Evolutionary conservation across 2,113 vertebrate genomes (phyloP).

Genomic region (Lepisosteus osseus): DNA sequence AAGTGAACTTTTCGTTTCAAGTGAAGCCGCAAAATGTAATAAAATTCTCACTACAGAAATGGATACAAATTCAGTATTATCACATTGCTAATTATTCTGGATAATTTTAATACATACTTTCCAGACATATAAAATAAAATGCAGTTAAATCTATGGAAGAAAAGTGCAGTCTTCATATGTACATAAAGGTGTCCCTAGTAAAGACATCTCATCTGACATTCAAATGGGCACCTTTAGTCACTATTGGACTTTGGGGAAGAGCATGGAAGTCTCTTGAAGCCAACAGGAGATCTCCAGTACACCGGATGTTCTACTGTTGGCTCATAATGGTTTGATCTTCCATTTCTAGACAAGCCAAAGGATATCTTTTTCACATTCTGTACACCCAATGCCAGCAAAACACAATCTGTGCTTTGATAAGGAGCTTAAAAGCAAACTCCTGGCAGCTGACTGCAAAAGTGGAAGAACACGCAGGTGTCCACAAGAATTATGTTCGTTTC

Average conservation of each 20-base stretch:
- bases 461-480: too few species aligned
- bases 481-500: too few species aligned
- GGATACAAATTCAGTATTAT: conserved; percentile 60
- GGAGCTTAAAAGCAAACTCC: too few species aligned
- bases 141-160: conserved; percentile 34
- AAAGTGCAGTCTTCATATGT: conserved; percentile 5
- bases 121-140: conserved; percentile 46
- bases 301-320: too few species aligned
- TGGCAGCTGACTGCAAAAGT: too few species aligned
- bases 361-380: too few species aligned
- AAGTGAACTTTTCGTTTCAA: conserved; percentile 61
- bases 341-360: too few species aligned
- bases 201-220: conserved; percentile 1
- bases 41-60: conserved; percentile 50
- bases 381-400: too few species aligned
- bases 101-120: conserved; percentile 55
- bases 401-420: too few species aligned
- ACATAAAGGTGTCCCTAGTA: neutral
- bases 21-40: conserved; percentile 52
- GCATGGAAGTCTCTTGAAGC: too few species aligned
- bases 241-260: neutral
- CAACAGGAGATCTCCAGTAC: too few species aligned
- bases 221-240: neutral
- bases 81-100: conserved; percentile 55
- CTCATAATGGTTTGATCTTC: too few species aligned